Evolutionary conservation across 2,797 vertebrate species (phyloP), one percentile per base, ranked within the genome.

Genomic region (Falco concolor): DNA sequence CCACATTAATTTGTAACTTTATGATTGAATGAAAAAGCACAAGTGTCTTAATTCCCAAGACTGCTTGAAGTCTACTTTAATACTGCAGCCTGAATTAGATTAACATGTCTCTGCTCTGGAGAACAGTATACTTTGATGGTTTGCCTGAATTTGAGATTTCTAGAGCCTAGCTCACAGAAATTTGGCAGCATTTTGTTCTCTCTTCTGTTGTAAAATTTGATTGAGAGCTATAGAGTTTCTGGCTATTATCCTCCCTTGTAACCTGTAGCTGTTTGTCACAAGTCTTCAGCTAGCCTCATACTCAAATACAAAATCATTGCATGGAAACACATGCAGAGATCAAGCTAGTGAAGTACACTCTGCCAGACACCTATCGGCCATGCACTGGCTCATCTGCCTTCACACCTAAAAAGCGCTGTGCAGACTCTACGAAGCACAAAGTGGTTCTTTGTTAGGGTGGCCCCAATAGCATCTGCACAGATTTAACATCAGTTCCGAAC

Each of bases 1-100:
- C 34, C n/a, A 54, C 36, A 85, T 53, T 50, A 54, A 83, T 83
- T 83, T 79, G 52, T 59, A 85, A 45, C 32, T 82, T 88, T n/a
- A 69, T 36, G 53, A 70, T 1, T 40, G 38, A 85, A 81, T 53
- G 34, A 88, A 82, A 90, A 92, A 69, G 36, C n/a, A 65, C 8
- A 69, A 81, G 24, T 12, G 5, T 50, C 38, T 86, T 82, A 76
- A 94, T 72, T 89, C 80, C 57, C 49, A 34, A 21, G 28, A 82
- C 6, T 75, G 20, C 68, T 34, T 61, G 32, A 75, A 57, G 34
- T 59, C 72, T 89, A 59, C 67, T 88, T 79, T 63, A 86, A 79
- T 22, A 68, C 38, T 44, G 20, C 22, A 79, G 63, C 23, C 63
- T 70, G 36, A 90, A 81, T 77, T 60, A 76, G 52, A 87, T 42